Evolutionary conservation across 92 coral and sea anemone species (phyloP).

Genomic region (Porites lobata): DNA sequence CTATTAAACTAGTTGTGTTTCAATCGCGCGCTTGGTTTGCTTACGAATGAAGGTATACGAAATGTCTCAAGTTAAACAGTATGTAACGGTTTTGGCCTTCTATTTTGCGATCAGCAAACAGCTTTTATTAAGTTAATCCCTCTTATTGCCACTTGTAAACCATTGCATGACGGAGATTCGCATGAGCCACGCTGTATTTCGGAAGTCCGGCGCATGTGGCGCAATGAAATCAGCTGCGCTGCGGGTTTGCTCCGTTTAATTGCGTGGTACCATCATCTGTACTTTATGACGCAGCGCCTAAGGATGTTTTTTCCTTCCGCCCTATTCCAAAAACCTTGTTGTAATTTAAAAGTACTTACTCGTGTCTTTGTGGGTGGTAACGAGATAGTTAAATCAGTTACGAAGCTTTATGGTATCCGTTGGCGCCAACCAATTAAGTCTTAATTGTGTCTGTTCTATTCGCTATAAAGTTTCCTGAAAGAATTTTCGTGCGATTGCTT

Average conservation of each 20-base stretch:
- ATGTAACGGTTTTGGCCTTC: conserved; percentile 30
- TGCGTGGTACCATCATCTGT: conserved; percentile 6
- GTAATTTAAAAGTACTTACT: conserved; percentile 44
- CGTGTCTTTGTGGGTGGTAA: conserved; percentile 48
- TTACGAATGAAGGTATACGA: background rate
- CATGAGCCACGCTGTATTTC: conserved; percentile 23
- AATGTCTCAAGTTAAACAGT: conserved; percentile 25
- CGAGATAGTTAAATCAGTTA: conserved; percentile 25
- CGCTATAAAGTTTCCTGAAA: conserved; percentile 26
- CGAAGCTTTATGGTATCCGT: conserved; percentile 40
- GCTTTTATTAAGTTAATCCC: conserved; percentile 49
- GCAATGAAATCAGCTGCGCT: conserved; percentile 17
- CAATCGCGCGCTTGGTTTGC: background rate
- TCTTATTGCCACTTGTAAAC: conserved; percentile 52
- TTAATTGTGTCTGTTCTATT: conserved; percentile 21
- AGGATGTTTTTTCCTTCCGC: conserved; percentile 29
- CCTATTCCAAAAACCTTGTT: conserved; percentile 9
- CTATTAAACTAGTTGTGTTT: conserved; percentile 27
- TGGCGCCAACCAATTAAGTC: conserved; percentile 37
- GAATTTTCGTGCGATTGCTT: conserved; percentile 25
- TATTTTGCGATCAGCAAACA: conserved; percentile 42
- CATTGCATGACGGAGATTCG: conserved; percentile 42
- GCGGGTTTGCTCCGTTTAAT: conserved; percentile 41
- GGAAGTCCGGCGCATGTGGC: conserved; percentile 26
- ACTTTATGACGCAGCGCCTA: conserved; percentile 12